phyloP scores from a whole-genome alignment of 2,113 vertebrate genomes.

The Solea senegalensis region DNA sequence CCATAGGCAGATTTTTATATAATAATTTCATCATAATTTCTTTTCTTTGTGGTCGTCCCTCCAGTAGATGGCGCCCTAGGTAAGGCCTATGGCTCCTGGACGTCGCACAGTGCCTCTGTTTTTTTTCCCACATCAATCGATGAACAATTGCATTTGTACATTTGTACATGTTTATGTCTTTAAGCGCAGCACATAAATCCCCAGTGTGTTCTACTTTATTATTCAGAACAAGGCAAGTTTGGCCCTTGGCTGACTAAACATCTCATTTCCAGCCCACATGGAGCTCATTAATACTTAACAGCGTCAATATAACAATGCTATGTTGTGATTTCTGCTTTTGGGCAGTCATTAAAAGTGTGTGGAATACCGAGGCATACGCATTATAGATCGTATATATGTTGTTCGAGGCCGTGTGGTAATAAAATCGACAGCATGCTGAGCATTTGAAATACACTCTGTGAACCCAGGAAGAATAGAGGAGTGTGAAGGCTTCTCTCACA shows the following conservation, averaged over 20 bases:
- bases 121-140: background rate
- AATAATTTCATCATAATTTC: too few relatives aligned
- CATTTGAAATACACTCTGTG: conserved; percentile 37
- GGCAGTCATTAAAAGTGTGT: conserved; percentile 46
- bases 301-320: conserved; percentile 35
- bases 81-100: too few relatives aligned
- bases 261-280: conserved; percentile 49
- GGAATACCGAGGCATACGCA: conserved; percentile 10
- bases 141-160: background rate
- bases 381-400: conserved; percentile 40
- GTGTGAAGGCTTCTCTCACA: too few relatives aligned
- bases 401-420: conserved; percentile 28
- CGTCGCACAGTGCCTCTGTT: background rate
- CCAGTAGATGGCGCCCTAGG: too few relatives aligned
- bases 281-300: conserved; percentile 65
- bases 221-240: conserved; percentile 38
- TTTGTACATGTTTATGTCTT: conserved; percentile 42
- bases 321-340: conserved; percentile 29
- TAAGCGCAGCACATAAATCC: conserved; percentile 38
- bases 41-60: too few relatives aligned
- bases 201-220: conserved; percentile 47
- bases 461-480: conserved; percentile 3
- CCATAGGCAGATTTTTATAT: too few relatives aligned
- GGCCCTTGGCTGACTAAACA: conserved; percentile 40
- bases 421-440: background rate